Conservation (phyloP, 2,113 vertebrate species). For the Tinamus guttatus region DNA sequence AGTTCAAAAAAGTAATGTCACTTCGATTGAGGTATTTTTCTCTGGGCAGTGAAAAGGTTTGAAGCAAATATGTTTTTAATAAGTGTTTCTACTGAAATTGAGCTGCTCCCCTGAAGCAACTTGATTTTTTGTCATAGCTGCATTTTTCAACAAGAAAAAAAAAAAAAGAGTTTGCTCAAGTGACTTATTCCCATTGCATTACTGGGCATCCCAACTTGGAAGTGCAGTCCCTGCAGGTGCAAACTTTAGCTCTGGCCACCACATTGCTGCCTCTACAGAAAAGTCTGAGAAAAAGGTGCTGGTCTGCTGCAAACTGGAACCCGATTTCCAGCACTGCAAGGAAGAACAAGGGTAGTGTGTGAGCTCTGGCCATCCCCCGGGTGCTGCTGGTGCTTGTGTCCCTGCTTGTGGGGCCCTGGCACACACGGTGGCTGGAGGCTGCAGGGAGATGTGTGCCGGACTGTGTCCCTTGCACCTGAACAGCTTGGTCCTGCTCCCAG, state of each 20-base stretch:
- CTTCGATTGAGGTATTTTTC: background rate
- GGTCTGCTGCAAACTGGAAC: rapidly evolving
- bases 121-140: conserved; percentile 10
- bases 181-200: background rate
- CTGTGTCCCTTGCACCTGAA: background rate
- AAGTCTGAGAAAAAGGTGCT: background rate
- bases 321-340: background rate
- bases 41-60: background rate
- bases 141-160: background rate
- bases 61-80: conserved; percentile 31
- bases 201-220: background rate
- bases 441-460: background rate
- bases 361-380: rapidly evolving
- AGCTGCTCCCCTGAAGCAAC: conserved; percentile 5
- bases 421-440: rapidly evolving
- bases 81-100: conserved; percentile 35
- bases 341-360: background rate
- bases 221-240: background rate
- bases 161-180: background rate
- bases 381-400: background rate
- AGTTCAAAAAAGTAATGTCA: background rate
- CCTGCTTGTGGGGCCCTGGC: background rate
- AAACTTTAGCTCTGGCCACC: background rate
- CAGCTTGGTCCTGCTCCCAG: rapidly evolving
- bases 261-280: background rate